These are phyloP conservation scores for Willisornis vidua DNA, from an alignment of 2,113 vertebrate species.

Conservation along the genomic window DNA sequence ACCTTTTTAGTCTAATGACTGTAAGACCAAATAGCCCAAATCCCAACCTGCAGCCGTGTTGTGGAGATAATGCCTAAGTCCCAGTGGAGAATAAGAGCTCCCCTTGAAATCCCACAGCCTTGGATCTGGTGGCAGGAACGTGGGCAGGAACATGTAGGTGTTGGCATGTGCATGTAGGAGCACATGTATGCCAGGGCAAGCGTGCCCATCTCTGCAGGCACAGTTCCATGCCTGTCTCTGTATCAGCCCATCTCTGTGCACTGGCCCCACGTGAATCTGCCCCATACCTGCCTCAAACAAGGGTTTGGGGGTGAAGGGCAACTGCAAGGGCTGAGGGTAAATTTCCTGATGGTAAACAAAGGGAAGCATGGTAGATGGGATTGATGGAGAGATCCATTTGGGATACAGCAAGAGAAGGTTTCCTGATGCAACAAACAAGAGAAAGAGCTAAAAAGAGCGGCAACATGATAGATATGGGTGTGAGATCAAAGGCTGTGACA, in stretches of 20 bases:
- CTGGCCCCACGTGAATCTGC: background rate
- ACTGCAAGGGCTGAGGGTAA: background rate
- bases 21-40: background rate
- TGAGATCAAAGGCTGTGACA: background rate
- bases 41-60: background rate
- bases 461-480: rapidly evolving
- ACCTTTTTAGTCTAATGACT: background rate
- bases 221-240: background rate
- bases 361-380: background rate
- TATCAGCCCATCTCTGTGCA: background rate
- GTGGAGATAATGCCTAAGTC: rapidly evolving
- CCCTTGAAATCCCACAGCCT: background rate
- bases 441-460: background rate
- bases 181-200: slow-evolving; percentile 1
- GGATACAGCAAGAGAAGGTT: background rate
- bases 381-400: background rate
- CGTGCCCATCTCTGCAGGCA: background rate
- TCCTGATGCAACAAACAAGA: background rate
- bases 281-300: background rate
- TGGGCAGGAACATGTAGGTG: slow-evolving; percentile 11
- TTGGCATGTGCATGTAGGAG: slow-evolving; percentile 41
- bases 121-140: background rate
- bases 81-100: background rate
- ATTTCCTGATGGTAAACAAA: background rate
- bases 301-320: background rate